Evolutionary conservation across 2,888 invertebrate genomes (phyloP).

Genomic region (Melinaea marsaeus): DNA sequence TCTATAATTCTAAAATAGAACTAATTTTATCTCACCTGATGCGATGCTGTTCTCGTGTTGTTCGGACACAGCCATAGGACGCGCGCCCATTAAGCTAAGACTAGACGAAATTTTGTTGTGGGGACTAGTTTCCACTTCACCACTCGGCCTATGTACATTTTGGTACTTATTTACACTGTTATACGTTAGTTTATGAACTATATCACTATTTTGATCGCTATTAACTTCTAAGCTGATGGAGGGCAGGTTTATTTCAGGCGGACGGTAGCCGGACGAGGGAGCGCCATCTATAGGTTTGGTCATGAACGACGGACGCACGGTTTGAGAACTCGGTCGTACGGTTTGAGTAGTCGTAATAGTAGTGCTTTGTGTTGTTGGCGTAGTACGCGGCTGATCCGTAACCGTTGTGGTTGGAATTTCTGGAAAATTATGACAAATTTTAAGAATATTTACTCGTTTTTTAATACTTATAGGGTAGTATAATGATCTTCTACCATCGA

Average conservation of each 20-base stretch:
- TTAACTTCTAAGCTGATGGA: conserved; percentile 68
- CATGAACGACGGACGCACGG: conserved; percentile 73
- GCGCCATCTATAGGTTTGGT: conserved; percentile 76
- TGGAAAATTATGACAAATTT: conserved; percentile 44
- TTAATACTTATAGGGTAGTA: background rate
- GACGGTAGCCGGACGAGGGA: conserved; percentile 62
- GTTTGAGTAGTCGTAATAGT: conserved; percentile 52
- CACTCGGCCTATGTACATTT: conserved; percentile 74
- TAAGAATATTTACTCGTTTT: background rate
- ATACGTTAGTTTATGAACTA: conserved; percentile 76
- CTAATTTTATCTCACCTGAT: conserved; percentile 51
- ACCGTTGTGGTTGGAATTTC: conserved; percentile 55
- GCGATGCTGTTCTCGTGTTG: conserved; percentile 73
- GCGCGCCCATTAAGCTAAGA: conserved; percentile 73
- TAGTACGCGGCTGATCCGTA: conserved; percentile 58
- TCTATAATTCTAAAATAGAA: conserved; percentile 8
- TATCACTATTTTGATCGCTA: conserved; percentile 77
- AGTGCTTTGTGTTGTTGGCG: conserved; percentile 55
- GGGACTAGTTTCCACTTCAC: conserved; percentile 74
- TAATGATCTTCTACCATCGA: background rate
- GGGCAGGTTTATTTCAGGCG: conserved; percentile 70
- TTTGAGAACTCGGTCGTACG: conserved; percentile 61
- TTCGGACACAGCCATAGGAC: conserved; percentile 72
- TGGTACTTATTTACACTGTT: conserved; percentile 77
- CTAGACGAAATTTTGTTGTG: conserved; percentile 78